Conservation (phyloP, 2,888 invertebrate species). For the Petrophora chlorosata region DNA sequence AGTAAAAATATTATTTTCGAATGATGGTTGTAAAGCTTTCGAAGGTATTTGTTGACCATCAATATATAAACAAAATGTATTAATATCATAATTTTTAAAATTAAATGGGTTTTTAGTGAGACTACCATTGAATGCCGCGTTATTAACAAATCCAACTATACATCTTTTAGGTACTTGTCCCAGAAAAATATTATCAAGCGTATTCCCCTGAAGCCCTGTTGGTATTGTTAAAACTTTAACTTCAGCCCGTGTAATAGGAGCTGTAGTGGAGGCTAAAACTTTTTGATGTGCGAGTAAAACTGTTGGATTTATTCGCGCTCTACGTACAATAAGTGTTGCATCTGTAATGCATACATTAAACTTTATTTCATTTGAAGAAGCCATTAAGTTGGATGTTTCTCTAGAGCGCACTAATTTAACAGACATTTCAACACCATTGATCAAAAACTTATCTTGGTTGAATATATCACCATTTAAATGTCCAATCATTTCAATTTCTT, state of each 20-base stretch:
- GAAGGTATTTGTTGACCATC: constrained; percentile 34
- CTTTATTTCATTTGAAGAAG: constrained; percentile 18
- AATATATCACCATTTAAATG: constrained; percentile 34
- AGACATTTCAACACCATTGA: constrained; percentile 35
- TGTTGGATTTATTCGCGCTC: constrained; percentile 27
- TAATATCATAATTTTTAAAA: constrained; percentile 35
- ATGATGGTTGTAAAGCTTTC: constrained; percentile 17
- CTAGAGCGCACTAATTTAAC: constrained; percentile 24
- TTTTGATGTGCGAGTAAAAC: constrained; percentile 33
- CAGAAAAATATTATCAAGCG: constrained; percentile 36
- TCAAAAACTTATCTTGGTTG: constrained; percentile 34
- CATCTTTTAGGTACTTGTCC: constrained; percentile 36
- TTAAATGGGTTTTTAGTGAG: constrained; percentile 36
- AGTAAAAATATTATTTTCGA: constrained; percentile 18
- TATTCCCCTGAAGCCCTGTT: constrained; percentile 30
- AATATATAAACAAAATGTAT: constrained; percentile 35
- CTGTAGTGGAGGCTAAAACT: constrained; percentile 29
- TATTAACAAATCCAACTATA: constrained; percentile 34
- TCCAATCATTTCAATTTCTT: constrained; percentile 25
- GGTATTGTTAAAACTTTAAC: constrained; percentile 30
- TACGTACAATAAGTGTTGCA: constrained; percentile 25
- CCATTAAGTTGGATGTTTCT: constrained; percentile 16
- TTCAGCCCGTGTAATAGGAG: constrained; percentile 34
- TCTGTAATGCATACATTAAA: constrained; percentile 24
- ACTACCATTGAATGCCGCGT: constrained; percentile 18